Base-by-base conservation (phyloP, 2,888 invertebrate species). In the Cyclophora punctaria region DNA sequence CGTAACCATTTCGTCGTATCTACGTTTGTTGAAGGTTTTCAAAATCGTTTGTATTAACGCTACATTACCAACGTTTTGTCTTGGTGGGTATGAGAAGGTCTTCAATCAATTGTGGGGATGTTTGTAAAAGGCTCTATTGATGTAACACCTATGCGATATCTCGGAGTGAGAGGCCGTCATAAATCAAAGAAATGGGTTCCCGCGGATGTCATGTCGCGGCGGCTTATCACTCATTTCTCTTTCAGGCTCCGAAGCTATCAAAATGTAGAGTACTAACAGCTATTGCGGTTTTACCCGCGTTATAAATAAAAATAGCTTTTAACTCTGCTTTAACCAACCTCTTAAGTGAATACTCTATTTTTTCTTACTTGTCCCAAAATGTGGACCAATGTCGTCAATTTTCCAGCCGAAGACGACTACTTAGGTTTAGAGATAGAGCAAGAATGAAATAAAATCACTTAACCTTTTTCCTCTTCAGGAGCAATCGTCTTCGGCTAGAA, bases 171-270 rank as follows among this genome's bases (percentile, higher is more conserved):
- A 50, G 52, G 46, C 46, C 59, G 63, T 63, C 69, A 75, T 78
- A 77, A 77, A 78, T 78, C 75, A 75, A 64, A 63, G 63, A 71
- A 71, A 77, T 70, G 71, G 73, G 69, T 67, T 67, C 5, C 69
- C 69, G 56, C 63, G 70, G 69, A 67, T 59, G 67, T 64, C 58
- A 53, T 61, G 67, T 69, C 67, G 63, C 64, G 61, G 63, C 57
- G 62, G 65, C 69, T 66, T 74, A 76, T 74, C 75, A 73, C 63
- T 69, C 71, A 74, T 73, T 64, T 63, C 69, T 71, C 68, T 71
- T 69, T 62, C 63, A 6, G n/a, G 7, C 20, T 20, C 20, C 20
- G 2, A 20, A 20, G 20, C 20, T 20, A 20, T 20, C 20, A 20
- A 20, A 1, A 20, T 20, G 2, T 20, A 20, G 20, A 20, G 20